Evolutionary conservation across 2,113 vertebrate species (phyloP), one percentile per base, ranked within the genome.

Genomic region (Oreotrochilus melanogaster): DNA sequence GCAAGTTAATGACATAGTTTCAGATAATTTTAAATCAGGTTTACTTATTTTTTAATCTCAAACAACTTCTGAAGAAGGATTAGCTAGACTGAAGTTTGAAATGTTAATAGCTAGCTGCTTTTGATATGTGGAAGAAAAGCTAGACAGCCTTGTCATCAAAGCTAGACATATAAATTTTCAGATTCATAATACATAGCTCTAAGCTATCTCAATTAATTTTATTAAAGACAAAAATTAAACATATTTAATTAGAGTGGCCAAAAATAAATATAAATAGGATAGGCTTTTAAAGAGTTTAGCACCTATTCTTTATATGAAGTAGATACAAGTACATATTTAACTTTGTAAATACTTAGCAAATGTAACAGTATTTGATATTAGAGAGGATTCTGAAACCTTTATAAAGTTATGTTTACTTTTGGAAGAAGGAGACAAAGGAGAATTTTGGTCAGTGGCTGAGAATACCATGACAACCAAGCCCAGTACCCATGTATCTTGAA

Each of bases 111-210:
- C 24, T 65, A 85, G 7, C 50, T 73, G 45, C 18, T 82, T 94
- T 89, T 86, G 48, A 73, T 42, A 89, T 58, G 62, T 86, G 65
- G 18, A 71, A 94, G 74, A 79, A 96, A 92, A 92, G 28, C 50
- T 48, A 89, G 81, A 88, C 54, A 85, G 30, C 33, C 37, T 95
- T 95, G 87, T 95, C 28, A 88, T 73, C 50, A 76, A 43, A 78
- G 31, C 33, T 42, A 89, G n/a, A 88, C 48, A 25, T 35, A 91
- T 13, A 71, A 56, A 66, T 85, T 85, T 82, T 76, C 71, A 82
- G 60, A 76, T 61, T 7, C 33, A 30, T 25, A 48, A 67, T 53
- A 66, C 30, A 65, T 62, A 70, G 16, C 11, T 88, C n/a, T 62
- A 50, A 91, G 92, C 5, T 33, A 37, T 47, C 25, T 51, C 42